Evolutionary conservation across 1,140 invertebrate species (phyloP).

Genomic region (Lordiphosa stackelbergi): DNA sequence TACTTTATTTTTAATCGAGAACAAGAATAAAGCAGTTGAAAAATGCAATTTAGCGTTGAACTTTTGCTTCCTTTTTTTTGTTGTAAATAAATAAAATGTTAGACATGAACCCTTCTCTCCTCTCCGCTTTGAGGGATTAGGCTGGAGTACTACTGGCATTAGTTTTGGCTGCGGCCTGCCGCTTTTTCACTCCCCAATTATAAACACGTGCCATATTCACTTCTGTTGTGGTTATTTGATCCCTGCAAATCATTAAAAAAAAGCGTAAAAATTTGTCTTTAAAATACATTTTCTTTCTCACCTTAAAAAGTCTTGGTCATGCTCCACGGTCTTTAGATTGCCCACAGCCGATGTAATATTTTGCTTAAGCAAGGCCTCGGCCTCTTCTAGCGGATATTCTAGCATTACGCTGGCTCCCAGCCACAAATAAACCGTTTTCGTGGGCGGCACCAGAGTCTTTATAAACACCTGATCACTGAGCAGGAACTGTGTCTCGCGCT

Average conservation of each 20-base stretch:
- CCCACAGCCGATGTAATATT: conserved; percentile 93
- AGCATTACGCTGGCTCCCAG: conserved; percentile 99
- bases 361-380: conserved; percentile 89
- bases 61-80: conserved; percentile 18
- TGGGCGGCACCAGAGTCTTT: conserved; percentile 92
- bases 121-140: conserved; percentile 15
- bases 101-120: conserved; percentile 2
- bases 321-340: conserved; percentile 90
- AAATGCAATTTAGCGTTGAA: conserved; percentile 31
- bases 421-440: conserved; percentile 97
- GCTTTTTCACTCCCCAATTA: conserved; percentile 96
- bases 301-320: conserved; percentile 85
- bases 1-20: conserved; percentile 52
- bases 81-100: conserved; percentile 57
- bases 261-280: no score
- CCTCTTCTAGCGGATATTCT: conserved; percentile 96
- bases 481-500: conserved; percentile 93
- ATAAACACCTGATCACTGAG: conserved; percentile 97
- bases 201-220: conserved; percentile 98
- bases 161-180: conserved; percentile 80
- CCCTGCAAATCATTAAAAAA: conserved; percentile 80
- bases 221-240: conserved; percentile 98
- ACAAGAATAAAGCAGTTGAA: conserved; percentile 36
- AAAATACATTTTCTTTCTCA: no score
- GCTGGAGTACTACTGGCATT: conserved; percentile 31